A percentile compares a stretch with the other conserved stretches of the same genome.
Conservation (phyloP, 2,113 vertebrate species). For the Turnix velox region DNA sequence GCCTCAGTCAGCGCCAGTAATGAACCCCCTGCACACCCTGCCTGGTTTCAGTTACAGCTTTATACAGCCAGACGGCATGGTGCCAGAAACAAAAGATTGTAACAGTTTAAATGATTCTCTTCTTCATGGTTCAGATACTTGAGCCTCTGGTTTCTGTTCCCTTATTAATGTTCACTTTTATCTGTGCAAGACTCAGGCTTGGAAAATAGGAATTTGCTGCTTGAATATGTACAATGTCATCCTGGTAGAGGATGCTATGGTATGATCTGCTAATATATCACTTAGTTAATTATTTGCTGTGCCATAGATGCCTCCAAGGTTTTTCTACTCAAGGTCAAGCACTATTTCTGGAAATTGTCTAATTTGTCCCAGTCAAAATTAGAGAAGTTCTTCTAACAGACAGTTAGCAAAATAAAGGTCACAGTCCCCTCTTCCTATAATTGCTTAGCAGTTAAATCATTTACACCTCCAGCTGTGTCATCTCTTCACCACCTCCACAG, state of each 20-base stretch:
- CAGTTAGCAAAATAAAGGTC: conserved; percentile 43
- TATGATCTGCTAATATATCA: neutral
- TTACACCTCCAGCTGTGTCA: neutral
- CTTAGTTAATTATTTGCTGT: conserved; percentile 18
- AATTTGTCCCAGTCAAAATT: conserved; percentile 55
- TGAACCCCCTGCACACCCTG: conserved; percentile 55
- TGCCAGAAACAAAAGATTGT: conserved; percentile 61
- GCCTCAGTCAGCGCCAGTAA: conserved; percentile 48
- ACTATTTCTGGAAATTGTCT: conserved; percentile 37
- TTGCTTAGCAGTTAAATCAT: conserved; percentile 20
- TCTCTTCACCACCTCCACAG: neutral
- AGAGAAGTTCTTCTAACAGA: conserved; percentile 29
- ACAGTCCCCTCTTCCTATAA: conserved; percentile 2
- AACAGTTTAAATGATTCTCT: conserved; percentile 53
- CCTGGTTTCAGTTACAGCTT: conserved; percentile 73
- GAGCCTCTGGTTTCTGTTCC: conserved; percentile 35
- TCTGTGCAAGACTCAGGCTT: conserved; percentile 35
- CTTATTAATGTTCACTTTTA: conserved; percentile 62
- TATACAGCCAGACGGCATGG: conserved; percentile 66
- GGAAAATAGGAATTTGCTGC: conserved; percentile 47
- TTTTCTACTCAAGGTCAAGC: neutral
- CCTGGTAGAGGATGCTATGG: conserved; percentile 5
- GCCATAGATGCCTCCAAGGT: neutral
- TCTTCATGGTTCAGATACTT: conserved; percentile 61
- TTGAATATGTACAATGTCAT: conserved; percentile 50